phyloP scores from a whole-genome alignment of 2,797 vertebrate species.

The Enteromius thamalakanensis region DNA sequence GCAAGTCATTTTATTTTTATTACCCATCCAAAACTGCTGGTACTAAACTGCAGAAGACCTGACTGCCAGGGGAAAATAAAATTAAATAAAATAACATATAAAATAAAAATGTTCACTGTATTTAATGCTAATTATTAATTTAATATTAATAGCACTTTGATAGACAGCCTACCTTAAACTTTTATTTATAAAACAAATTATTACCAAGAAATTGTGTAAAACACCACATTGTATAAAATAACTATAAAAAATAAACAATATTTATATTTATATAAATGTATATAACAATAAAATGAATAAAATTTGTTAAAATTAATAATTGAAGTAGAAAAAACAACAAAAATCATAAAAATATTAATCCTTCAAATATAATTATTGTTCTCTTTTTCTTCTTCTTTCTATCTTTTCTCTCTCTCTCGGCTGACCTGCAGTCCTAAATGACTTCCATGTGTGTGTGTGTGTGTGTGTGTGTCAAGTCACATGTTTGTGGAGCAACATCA shows the following conservation, averaged over 20 bases:
- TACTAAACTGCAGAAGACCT: conserved; percentile 14
- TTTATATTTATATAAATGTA: no score
- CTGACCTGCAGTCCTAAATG: conserved; percentile 74
- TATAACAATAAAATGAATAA: background rate
- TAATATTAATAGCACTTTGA: background rate
- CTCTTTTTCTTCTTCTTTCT: no score
- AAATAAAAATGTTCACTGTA: background rate
- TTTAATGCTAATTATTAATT: background rate
- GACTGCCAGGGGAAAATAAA: background rate
- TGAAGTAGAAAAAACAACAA: no score
- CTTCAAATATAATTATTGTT: conserved; percentile 6
- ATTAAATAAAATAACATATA: background rate
- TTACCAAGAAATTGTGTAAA: no score
- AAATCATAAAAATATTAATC: background rate
- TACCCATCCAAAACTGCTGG: background rate
- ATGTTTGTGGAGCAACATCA: conserved; percentile 77
- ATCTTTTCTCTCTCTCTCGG: conserved; percentile 41
- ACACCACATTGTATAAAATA: no score
- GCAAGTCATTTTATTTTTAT: conserved; percentile 33
- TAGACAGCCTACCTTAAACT: no score
- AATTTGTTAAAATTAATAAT: background rate
- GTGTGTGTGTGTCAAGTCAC: conserved; percentile 67
- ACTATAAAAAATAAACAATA: background rate
- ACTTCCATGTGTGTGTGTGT: conserved; percentile 75
- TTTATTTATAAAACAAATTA: no score